Percentiles rank a stretch among this genome's conserved stretches.
phyloP scores from a whole-genome alignment of 1,140 invertebrate genomes.

The Eriocheir sinensis region DNA sequence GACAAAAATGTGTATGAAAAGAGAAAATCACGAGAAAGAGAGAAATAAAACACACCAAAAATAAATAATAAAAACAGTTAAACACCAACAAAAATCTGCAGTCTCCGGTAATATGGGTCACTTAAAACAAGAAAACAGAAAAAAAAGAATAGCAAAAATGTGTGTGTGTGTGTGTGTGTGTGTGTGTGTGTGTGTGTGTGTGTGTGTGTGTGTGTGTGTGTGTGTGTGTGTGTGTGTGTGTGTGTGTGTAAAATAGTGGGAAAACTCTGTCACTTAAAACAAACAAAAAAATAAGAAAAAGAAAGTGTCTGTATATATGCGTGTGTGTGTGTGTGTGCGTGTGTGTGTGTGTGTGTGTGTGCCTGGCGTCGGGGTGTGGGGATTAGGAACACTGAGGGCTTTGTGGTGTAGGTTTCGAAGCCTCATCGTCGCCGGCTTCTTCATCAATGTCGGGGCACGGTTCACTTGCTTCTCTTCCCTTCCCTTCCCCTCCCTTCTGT shows the following conservation, averaged over 20 bases:
- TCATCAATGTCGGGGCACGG: neutral
- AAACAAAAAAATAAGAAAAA: too few relatives aligned
- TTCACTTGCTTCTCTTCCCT: too few relatives aligned
- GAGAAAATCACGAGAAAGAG: neutral
- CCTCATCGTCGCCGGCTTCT: neutral
- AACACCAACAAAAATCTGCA: too few relatives aligned
- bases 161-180: neutral
- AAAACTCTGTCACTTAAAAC: too few relatives aligned
- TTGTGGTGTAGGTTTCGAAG: neutral
- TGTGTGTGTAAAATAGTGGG: too few relatives aligned
- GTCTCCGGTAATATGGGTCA: too few relatives aligned
- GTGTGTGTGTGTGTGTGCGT: neutral
- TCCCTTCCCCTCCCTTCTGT: too few relatives aligned
- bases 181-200: too few relatives aligned
- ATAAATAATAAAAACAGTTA: neutral
- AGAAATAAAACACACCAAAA: neutral
- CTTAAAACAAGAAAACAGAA: slow-evolving; percentile 3
- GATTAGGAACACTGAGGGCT: neutral
- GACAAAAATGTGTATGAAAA: neutral
- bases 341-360: neutral
- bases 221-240: too few relatives aligned
- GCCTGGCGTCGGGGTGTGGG: neutral
- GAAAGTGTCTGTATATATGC: neutral
- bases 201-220: too few relatives aligned
- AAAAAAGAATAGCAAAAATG: too few relatives aligned